These are phyloP conservation scores for Peromyscus aztecus DNA, from an alignment of 2,797 vertebrate genomes.

Conservation along the genomic window DNA sequence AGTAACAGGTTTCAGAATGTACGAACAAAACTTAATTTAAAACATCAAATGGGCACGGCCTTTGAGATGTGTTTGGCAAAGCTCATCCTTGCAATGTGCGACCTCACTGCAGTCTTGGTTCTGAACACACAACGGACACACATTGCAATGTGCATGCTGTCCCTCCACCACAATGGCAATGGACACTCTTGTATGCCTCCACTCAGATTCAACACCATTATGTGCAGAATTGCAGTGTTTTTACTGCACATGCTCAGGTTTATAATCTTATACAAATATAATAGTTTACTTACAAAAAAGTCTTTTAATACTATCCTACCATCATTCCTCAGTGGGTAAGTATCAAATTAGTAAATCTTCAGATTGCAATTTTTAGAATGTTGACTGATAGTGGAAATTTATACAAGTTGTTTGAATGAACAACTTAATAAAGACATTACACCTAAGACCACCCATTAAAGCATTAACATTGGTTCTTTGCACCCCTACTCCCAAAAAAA, in stretches of 20 bases:
- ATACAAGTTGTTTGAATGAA: slow-evolving; percentile 28
- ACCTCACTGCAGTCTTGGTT: background rate
- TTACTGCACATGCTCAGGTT: background rate
- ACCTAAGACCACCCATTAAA: slow-evolving; percentile 34
- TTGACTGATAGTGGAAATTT: background rate
- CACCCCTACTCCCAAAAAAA: background rate
- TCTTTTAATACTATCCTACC: background rate
- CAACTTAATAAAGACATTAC: slow-evolving; percentile 16
- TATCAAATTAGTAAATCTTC: background rate
- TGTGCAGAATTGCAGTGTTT: background rate
- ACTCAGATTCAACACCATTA: background rate
- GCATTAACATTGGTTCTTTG: background rate
- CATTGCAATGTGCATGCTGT: background rate
- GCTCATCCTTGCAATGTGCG: too few species aligned
- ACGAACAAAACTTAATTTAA: background rate
- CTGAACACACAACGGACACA: background rate
- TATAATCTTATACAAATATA: background rate
- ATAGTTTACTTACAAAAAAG: background rate
- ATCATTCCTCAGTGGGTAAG: background rate
- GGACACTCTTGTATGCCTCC: too few species aligned
- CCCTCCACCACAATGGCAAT: too few species aligned
- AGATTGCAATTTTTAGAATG: background rate
- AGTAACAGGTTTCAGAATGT: background rate
- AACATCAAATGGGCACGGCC: background rate
- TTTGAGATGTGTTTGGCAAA: background rate